Base-by-base conservation (phyloP, 2,888 invertebrate species). In the Zygothrica quintamaculata region DNA sequence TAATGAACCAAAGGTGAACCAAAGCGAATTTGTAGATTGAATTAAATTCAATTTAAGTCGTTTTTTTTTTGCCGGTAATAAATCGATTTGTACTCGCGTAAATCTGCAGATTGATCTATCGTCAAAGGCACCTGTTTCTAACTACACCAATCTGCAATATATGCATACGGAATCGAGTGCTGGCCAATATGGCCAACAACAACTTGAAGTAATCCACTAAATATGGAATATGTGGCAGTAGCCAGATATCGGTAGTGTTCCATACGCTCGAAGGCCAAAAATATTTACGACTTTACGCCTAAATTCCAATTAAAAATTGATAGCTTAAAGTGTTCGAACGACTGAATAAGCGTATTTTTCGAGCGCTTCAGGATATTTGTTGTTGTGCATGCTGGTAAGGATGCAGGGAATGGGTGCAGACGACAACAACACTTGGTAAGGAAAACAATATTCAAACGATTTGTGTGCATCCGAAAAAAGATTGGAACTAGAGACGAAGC, bases 291-390 rank as follows among this genome's bases (percentile, higher is more conserved):
- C 72, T 72, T 66, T 82, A 59, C 74, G 77, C 72, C 84, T 71
- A 81, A 84, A 82, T 78, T 82, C 81, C 84, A 82, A 82, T 82
- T 82, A 84, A 82, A 84, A 84, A 69, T 75, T 58, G 62, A 67
- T 74, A 71, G 71, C 71, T 69, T 76, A 68, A 81, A 82, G 78
- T 72, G 74, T 60, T 55, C 16, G 51, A 34, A 18, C 25, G 39
- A 6, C 58, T 39, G 42, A 34, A 37, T 15, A 55, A 36, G 46
- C 64, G 42, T 48, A 51, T 43, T 31, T 50, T 50, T 37, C 37
- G 26, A 26, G 8, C 47, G 15, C 26, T 9, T 29, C 31, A 12
- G 12, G 13, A 11, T 12, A 4, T 34, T 3, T 34, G 12, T 11
- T 1, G 11, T 1, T 34, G 2, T 34, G 1, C 5, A 29, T 34